Percentiles rank a stretch among this genome's conserved stretches.
phyloP scores from a whole-genome alignment of 2,888 invertebrate genomes.

The Lasiommata megera region DNA sequence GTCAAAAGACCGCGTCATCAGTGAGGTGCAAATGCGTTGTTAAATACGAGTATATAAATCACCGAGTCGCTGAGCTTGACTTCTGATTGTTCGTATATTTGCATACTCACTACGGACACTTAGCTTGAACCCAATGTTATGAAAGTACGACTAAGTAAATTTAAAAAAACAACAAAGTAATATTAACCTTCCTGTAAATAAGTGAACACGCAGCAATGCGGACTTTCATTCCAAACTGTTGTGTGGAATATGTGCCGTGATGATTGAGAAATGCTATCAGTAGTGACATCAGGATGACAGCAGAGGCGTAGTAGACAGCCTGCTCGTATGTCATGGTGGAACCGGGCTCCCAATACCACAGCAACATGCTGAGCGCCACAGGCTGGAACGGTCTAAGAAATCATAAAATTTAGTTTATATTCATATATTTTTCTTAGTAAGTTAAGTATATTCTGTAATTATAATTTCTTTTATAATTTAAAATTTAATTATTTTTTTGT shows the following conservation, averaged over 20 bases:
- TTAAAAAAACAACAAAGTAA: constrained; percentile 25
- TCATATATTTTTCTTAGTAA: too few relatives aligned
- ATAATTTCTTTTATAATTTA: too few relatives aligned
- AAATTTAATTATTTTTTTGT: too few relatives aligned
- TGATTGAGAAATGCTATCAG: constrained; percentile 83
- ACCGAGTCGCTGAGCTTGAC: too few relatives aligned
- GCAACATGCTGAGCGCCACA: constrained; percentile 83
- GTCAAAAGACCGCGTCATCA: too few relatives aligned
- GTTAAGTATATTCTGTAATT: too few relatives aligned
- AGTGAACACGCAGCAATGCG: constrained; percentile 91
- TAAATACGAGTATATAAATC: too few relatives aligned
- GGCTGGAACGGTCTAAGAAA: constrained; percentile 83
- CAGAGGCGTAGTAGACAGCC: constrained; percentile 83
- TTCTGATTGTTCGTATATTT: too few relatives aligned
- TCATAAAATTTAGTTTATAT: background rate
- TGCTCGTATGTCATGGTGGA: constrained; percentile 74
- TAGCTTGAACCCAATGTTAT: too few relatives aligned
- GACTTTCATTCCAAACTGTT: constrained; percentile 90
- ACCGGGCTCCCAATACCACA: constrained; percentile 84
- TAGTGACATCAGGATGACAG: constrained; percentile 79
- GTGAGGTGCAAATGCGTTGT: too few relatives aligned
- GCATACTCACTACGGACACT: too few relatives aligned
- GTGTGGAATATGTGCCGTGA: constrained; percentile 84
- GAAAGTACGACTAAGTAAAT: background rate
- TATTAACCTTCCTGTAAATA: constrained; percentile 90